These are phyloP conservation scores for Fregata magnificens DNA, from an alignment of 2,113 vertebrate species.

Conservation along the genomic window DNA sequence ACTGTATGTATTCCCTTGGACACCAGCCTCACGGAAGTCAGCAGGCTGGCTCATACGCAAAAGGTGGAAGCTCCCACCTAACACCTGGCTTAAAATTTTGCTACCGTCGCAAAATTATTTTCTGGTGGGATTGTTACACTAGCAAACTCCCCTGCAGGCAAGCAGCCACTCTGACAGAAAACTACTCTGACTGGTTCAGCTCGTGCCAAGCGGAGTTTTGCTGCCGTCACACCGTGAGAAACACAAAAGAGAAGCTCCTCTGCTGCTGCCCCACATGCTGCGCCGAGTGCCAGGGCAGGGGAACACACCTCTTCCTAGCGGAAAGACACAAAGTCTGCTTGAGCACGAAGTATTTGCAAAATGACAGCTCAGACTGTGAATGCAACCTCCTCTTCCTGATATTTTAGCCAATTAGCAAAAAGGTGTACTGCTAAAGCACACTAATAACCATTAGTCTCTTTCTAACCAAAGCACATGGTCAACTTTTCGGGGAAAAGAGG, in stretches of 20 bases:
- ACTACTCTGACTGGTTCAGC: background rate
- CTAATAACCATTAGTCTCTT: background rate
- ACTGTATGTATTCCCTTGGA: background rate
- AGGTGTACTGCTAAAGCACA: background rate
- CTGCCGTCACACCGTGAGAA: background rate
- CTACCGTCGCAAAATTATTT: fast-evolving
- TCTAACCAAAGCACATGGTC: background rate
- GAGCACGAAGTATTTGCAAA: background rate
- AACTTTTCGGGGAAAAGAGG: background rate
- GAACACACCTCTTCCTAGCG: fast-evolving
- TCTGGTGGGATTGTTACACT: fast-evolving
- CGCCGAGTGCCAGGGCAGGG: fast-evolving
- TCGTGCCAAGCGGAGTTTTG: fast-evolving
- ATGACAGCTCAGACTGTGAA: fast-evolving
- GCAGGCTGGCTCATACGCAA: background rate
- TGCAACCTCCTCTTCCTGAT: background rate
- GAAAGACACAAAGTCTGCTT: background rate
- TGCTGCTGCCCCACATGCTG: background rate
- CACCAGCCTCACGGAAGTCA: background rate
- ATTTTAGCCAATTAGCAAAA: background rate
- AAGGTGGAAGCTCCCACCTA: fast-evolving
- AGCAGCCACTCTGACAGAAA: background rate
- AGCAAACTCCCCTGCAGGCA: background rate
- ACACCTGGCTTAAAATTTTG: background rate
- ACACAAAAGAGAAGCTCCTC: background rate